phyloP scores from a whole-genome alignment of 2,113 vertebrate species.

The Sorex fumeus region DNA sequence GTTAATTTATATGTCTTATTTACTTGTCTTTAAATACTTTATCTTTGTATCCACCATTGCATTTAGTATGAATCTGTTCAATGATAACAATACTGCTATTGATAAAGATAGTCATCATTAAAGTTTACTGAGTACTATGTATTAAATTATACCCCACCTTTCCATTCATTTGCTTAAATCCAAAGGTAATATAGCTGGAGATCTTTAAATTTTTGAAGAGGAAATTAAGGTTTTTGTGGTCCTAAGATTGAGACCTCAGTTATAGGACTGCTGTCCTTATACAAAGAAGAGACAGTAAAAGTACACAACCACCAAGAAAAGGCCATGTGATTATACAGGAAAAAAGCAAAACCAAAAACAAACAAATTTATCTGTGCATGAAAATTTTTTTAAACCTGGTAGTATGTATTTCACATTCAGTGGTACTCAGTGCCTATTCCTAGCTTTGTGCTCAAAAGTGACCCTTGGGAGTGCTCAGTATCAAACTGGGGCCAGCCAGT shows the following conservation, averaged over 20 bases:
- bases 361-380: no score
- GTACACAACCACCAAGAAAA: background rate
- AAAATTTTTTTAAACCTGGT: no score
- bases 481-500: no score
- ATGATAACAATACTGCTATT: background rate
- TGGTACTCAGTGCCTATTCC: no score
- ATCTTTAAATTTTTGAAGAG: background rate
- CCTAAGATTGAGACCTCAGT: background rate
- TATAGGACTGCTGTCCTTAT: background rate
- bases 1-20: no score
- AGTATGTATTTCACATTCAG: no score
- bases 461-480: no score
- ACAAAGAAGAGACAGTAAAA: background rate
- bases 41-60: background rate
- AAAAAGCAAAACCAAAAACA: no score
- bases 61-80: background rate
- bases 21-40: constrained; percentile 16
- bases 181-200: no score
- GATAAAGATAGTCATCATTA: background rate
- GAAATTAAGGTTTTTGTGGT: constrained; percentile 2
- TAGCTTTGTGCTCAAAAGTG: no score
- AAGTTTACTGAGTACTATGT: background rate
- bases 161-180: background rate
- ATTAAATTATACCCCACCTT: background rate
- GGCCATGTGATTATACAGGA: background rate